Evolutionary conservation across 2,797 vertebrate species (phyloP).

Genomic region (Poecile montanus): DNA sequence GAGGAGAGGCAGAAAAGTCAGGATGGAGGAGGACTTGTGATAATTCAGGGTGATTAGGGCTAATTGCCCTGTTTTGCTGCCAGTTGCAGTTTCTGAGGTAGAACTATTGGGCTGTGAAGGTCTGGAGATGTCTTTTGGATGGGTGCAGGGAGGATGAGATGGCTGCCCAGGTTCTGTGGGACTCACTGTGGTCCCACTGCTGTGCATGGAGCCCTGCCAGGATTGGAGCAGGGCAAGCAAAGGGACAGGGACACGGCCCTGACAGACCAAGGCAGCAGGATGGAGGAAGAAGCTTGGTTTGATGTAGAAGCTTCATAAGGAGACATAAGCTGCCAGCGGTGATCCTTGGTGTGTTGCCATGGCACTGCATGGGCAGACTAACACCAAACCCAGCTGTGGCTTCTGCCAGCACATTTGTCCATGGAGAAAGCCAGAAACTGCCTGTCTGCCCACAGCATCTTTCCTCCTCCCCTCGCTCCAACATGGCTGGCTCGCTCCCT

Average conservation of each 20-base stretch:
- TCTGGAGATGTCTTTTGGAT: neutral
- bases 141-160: fast-evolving
- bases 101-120: neutral
- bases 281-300: neutral
- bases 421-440: neutral
- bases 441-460: neutral
- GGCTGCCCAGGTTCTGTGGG: neutral
- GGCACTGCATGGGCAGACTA: fast-evolving
- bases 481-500: fast-evolving
- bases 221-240: neutral
- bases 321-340: fast-evolving
- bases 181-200: neutral
- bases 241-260: neutral
- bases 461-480: neutral
- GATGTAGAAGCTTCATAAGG: neutral
- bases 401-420: neutral
- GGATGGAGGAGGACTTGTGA: neutral
- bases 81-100: neutral
- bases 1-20: neutral
- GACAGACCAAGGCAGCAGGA: neutral
- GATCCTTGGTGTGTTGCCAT: neutral
- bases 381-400: neutral
- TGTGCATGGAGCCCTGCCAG: neutral
- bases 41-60: neutral
- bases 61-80: neutral